These are phyloP conservation scores for Orycteropus afer DNA, from an alignment of 2,113 vertebrate genomes.

Conservation along the genomic window DNA sequence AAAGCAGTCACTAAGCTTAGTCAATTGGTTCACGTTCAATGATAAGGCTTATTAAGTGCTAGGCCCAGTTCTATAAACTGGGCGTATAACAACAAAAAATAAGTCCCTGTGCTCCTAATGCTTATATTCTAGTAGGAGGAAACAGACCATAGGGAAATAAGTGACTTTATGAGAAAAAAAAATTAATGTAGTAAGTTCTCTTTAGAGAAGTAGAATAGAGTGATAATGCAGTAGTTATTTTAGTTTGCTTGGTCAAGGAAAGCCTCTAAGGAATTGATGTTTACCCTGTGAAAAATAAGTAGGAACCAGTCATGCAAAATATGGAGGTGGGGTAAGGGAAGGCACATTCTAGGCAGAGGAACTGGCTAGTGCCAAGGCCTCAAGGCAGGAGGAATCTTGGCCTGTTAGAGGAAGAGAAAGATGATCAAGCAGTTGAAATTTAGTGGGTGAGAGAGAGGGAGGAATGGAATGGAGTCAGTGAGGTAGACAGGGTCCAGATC, in stretches of 20 bases:
- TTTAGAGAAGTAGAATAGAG: not conserved
- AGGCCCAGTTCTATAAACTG: not conserved
- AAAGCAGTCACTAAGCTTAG: not conserved
- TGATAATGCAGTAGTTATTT: not conserved
- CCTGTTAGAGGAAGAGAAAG: not conserved
- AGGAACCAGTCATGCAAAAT: slow-evolving; percentile 1
- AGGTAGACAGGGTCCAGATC: not conserved
- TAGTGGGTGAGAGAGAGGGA: not conserved
- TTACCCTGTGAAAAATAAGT: not conserved
- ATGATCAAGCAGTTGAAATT: not conserved
- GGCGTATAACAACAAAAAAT: not conserved
- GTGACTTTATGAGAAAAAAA: not conserved
- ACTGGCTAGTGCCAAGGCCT: not conserved
- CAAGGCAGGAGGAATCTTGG: not conserved
- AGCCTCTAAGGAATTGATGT: not conserved
- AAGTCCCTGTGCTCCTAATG: not conserved
- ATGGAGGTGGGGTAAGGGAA: not conserved
- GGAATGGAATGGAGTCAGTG: not conserved
- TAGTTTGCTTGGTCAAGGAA: not conserved
- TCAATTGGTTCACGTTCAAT: not conserved
- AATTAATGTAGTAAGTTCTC: not conserved
- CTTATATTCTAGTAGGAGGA: not conserved
- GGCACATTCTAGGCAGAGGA: not conserved
- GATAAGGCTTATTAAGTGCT: not conserved
- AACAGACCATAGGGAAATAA: not conserved